Percentiles rank a stretch among this genome's conserved stretches.
Evolutionary conservation across 2,797 vertebrate species (phyloP).

Genomic region (Crenuchus spilurus): DNA sequence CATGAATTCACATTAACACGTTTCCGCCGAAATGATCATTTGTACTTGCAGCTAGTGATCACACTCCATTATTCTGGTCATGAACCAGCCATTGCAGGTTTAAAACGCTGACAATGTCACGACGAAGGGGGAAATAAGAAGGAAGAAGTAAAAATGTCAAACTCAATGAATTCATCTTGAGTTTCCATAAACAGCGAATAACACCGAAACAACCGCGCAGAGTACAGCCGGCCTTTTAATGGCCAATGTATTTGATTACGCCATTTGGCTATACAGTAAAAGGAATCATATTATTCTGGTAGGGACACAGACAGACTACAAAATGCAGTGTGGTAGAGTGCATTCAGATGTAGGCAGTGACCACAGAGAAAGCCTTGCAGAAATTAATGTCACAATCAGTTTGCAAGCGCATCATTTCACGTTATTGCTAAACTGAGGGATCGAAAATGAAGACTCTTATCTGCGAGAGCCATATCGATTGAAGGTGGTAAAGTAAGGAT

Average conservation of each 20-base stretch:
- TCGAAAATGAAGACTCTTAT: conserved; percentile 58
- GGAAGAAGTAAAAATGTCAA: conserved; percentile 68
- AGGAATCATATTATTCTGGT: conserved; percentile 26
- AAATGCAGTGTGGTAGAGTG: not conserved
- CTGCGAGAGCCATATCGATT: conserved; percentile 48
- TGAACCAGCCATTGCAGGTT: conserved; percentile 64
- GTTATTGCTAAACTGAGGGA: conserved; percentile 48
- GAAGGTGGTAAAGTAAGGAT: conserved; percentile 48
- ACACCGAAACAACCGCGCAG: conserved; percentile 44
- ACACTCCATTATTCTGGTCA: conserved; percentile 63
- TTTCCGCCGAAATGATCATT: conserved; percentile 65
- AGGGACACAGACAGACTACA: conserved; percentile 2
- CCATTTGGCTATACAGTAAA: conserved; percentile 28
- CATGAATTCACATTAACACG: conserved; percentile 72
- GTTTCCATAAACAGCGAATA: conserved; percentile 61
- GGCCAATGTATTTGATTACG: conserved; percentile 47
- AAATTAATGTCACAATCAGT: conserved; percentile 57
- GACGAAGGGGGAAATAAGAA: conserved; percentile 32
- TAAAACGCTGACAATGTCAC: conserved; percentile 51
- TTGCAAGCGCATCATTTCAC: conserved; percentile 55
- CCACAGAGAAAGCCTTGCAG: conserved; percentile 37
- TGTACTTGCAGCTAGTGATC: conserved; percentile 58
- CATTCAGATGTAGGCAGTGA: conserved; percentile 18
- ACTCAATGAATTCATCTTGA: conserved; percentile 67
- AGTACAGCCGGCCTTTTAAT: conserved; percentile 41